Base-by-base conservation (phyloP, 1,140 invertebrate species). In the Ceratosolen solmsi region DNA sequence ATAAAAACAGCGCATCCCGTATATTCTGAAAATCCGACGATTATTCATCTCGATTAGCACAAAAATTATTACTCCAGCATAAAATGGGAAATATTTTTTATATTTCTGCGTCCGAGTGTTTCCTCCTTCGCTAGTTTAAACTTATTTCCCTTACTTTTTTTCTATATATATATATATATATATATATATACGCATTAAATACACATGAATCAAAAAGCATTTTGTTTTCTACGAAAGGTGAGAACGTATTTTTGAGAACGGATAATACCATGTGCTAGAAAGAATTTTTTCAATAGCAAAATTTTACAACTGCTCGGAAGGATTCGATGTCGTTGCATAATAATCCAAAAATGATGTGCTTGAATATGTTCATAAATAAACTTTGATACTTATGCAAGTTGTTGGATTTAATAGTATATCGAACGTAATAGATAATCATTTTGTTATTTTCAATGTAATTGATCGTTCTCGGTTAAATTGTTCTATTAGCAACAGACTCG, bases 1-100 rank as follows among this genome's bases (percentile, higher is more conserved):
- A 41, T 15, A 38, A 51, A 73, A 51, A 30, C 22, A 51, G 13
- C 27, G 22, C 30, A 54, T 25, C 65, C 41, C 36, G 58, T 77
- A 33, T 63, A 56, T 76, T 36, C 76, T 27, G 51, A 58, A 79
- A 79, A 71, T 80, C 70, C 56, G 38, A 33, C 70, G 27, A 80
- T 80, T 80, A 80, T 80, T 80, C 79, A 80, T 80, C 38, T 80
- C 70, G 38, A 60, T 73, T 73, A n/a, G 70, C 41, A 49, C 4
- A 38, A 22, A 17, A 65, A 30, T 38, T 13, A 46, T 25, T 20
- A 38, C 2, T 54, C 5, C 60, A 56, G 63, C 63, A 46, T 56
- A 36, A 71, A 46, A 4, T 41, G 20, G 38, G 41, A 51, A 27
- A 17, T 20, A 79, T 79, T 79, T 80, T 73, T 63, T 72, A 72